Evolutionary conservation across 2,888 invertebrate genomes (phyloP), one percentile per base, ranked within the genome.

Genomic region (Clepsis dumicolana): DNA sequence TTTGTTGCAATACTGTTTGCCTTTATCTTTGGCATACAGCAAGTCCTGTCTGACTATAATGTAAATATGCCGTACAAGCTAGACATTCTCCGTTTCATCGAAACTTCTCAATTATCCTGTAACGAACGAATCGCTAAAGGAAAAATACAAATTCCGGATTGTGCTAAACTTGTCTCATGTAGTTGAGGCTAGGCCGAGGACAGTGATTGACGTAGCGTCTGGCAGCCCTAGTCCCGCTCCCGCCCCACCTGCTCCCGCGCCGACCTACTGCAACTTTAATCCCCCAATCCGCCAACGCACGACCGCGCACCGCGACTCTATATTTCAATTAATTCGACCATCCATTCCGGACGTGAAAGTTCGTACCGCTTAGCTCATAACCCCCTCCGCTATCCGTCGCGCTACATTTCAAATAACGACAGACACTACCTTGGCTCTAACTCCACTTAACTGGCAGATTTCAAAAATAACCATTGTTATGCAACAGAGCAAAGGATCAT

Each of bases 251-350:
- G 89, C 85, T 87, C 86, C 75, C 84, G 82, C 83, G 84, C 84
- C 82, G 83, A 79, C 78, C 85, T 85, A 83, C 85, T 91, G 87
- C 87, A 92, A 91, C 86, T 91, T 90, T 91, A 91, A 92, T 91
- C 90, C 88, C 83, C 85, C 87, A 85, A 88, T 89, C 84, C 85
- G 85, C 83, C 87, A 79, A 85, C 88, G 87, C 89, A 87, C 87
- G 87, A 85, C 84, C 86, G 88, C 88, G 81, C 86, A 87, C 82
- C 80, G 86, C 88, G 87, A 86, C 86, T 86, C 87, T 89, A 90
- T 93, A 91, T 92, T 91, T 92, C 92, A 91, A 92, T 92, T 92
- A 92, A 91, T 90, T 91, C 88, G 86, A 79, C 87, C 84, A 89
- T 90, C 88, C 85, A 88, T 90, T 90, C 80, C 79, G 84, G 79